Evolutionary conservation across 1,140 invertebrate genomes (phyloP).

Genomic region (Bombus pyrosoma): DNA sequence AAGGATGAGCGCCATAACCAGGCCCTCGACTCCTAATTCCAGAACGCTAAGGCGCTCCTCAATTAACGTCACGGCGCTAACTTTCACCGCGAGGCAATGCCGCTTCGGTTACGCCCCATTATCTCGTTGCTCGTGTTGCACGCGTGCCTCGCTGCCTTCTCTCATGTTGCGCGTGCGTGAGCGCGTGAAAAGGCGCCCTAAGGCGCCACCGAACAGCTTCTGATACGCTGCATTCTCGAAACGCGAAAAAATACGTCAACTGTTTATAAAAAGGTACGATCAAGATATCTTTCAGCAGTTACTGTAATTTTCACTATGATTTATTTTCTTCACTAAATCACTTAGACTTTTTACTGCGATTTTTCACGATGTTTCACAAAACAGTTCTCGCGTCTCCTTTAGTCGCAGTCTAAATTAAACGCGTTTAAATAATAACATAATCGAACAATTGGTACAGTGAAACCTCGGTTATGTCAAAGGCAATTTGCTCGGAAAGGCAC

Average conservation of each 20-base stretch:
- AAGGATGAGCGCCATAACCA: conserved; percentile 8
- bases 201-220: conserved; percentile 41
- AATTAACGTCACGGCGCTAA: conserved; percentile 69
- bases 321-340: background rate
- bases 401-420: too few relatives aligned
- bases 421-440: too few relatives aligned
- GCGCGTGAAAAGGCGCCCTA: conserved; percentile 55
- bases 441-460: too few relatives aligned
- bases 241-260: background rate
- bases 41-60: conserved; percentile 64
- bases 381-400: too few relatives aligned
- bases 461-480: too few relatives aligned
- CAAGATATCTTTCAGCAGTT: background rate
- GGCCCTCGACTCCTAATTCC: conserved; percentile 58
- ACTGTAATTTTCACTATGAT: background rate
- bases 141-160: conserved; percentile 54
- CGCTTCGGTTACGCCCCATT: conserved; percentile 67
- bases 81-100: conserved; percentile 69
- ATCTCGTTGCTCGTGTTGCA: conserved; percentile 64
- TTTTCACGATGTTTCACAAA: too few relatives aligned
- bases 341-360: too few relatives aligned
- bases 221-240: background rate
- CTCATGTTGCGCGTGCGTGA: background rate
- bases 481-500: too few relatives aligned
- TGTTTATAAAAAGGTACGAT: background rate